Percentiles rank a stretch among this genome's conserved stretches.
Evolutionary conservation across 2,888 invertebrate species (phyloP).

Genomic region (Amphipoea oculea): DNA sequence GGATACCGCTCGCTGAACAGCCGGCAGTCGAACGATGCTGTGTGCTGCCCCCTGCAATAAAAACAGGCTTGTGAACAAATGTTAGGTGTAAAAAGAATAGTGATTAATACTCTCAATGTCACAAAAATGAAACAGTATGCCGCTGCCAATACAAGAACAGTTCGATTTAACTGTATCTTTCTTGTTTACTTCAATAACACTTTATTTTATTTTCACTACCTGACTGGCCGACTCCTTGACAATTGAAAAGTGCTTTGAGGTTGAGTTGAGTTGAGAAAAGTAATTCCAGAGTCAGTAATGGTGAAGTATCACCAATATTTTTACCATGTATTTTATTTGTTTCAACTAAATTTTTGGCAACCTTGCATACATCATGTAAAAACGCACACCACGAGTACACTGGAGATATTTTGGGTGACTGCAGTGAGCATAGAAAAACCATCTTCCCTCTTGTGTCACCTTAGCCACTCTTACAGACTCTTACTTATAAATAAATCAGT

Average conservation of each 20-base stretch:
- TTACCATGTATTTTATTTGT: not conserved
- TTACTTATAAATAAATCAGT: too few species aligned
- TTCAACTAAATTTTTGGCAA: not conserved
- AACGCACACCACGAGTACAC: not conserved
- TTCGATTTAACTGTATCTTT: not conserved
- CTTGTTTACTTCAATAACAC: not conserved
- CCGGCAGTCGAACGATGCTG: constrained; percentile 94
- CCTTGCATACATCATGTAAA: not conserved
- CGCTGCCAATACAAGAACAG: not conserved
- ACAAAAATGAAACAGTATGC: not conserved
- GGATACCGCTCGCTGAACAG: constrained; percentile 95
- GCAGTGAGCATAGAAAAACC: too few species aligned
- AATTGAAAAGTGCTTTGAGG: too few species aligned
- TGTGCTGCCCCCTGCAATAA: constrained; percentile 92
- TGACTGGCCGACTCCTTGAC: too few species aligned
- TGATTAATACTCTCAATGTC: not conserved
- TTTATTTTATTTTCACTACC: not conserved
- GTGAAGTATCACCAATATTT: too few species aligned
- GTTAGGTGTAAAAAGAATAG: not conserved
- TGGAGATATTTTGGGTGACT: not conserved
- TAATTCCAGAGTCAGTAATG: too few species aligned
- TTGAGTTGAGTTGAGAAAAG: too few species aligned
- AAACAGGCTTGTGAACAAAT: not conserved
- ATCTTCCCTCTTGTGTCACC: too few species aligned
- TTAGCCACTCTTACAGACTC: too few species aligned